Base-by-base conservation (phyloP, 30 jellyfish, hydroid and myxozoan species). In the Aurelia sp. region DNA sequence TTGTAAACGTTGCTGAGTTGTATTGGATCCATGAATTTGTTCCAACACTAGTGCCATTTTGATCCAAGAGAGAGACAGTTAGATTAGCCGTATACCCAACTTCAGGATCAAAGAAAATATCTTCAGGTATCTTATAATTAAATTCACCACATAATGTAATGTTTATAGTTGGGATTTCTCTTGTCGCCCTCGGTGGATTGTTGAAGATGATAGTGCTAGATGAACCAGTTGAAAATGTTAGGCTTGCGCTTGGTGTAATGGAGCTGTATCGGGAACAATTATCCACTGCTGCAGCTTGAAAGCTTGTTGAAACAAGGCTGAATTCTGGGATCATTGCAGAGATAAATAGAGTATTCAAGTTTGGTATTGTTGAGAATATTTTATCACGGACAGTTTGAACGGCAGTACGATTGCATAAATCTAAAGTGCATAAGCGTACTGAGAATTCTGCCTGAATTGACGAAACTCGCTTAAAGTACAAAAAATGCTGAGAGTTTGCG, bases 301-400 rank as follows among this genome's bases (percentile, higher is more conserved):
- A 44, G 18, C 44, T 47, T 21, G 85, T 88, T 24, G 97, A 89
- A 6, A 89, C 88, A 63, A 94, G 84, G 18, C 91, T 91, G 52
- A 94, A 94, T 63, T 94, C 99, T 40, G 99, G 99, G 11, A 78
- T 61, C 99, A 94, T 94, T 0, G 99, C 96, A 21, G 57, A 38
- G 13, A 96, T 55, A 73, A 94, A 94, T 17, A 16, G 74, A 27
- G 97, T 55, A 63, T 94, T 94, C 52, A 89, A 66, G 78, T 21
- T 27, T 20, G 88, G 87, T 22, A 63, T 57, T 3, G 76, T 77
- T 47, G 90, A 67, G 35, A 77, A 76, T 17, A 72, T 35, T 62
- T 88, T 77, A 10, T 78, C 58, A 10, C 85, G 74, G 4, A 78
- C 35, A 13, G 12, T 20, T 5, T 12, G 59, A 22, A 59, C 22